Percentiles rank a stretch among this genome's conserved stretches.
These are phyloP conservation scores for Myiotriccus ornatus DNA, from an alignment of 2,797 vertebrate genomes.

Conservation along the genomic window DNA sequence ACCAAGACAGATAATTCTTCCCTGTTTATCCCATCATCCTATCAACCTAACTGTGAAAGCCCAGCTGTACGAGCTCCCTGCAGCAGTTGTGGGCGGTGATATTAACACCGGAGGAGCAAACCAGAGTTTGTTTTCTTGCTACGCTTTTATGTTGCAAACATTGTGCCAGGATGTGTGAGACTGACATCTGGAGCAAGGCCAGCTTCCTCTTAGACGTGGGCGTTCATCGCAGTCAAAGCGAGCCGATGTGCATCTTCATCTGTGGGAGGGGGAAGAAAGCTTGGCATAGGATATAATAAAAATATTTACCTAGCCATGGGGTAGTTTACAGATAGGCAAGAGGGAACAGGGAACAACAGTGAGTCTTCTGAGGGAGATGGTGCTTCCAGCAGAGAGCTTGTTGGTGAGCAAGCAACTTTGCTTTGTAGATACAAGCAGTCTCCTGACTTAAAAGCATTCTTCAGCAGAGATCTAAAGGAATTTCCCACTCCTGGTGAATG, in stretches of 20 bases:
- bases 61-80: background rate
- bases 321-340: slow-evolving; percentile 41
- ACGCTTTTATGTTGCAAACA: background rate
- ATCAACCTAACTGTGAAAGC: background rate
- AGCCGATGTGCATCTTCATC: background rate
- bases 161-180: background rate
- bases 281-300: slow-evolving; percentile 28
- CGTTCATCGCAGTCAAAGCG: background rate
- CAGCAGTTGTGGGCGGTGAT: background rate
- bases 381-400: slow-evolving; percentile 42
- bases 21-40: background rate
- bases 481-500: slow-evolving; percentile 21
- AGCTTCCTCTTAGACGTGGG: background rate
- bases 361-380: background rate
- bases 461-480: slow-evolving; percentile 55
- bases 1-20: background rate
- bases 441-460: slow-evolving; percentile 53
- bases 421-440: slow-evolving; percentile 3
- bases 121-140: background rate
- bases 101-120: background rate
- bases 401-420: slow-evolving; percentile 22
- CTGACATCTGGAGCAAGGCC: background rate
- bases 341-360: slow-evolving; percentile 14
- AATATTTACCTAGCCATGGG: slow-evolving; percentile 59
- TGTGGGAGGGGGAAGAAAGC: slow-evolving; percentile 14